Base-by-base conservation (phyloP, 1,140 invertebrate genomes). In the Hycleus phaleratus region DNA sequence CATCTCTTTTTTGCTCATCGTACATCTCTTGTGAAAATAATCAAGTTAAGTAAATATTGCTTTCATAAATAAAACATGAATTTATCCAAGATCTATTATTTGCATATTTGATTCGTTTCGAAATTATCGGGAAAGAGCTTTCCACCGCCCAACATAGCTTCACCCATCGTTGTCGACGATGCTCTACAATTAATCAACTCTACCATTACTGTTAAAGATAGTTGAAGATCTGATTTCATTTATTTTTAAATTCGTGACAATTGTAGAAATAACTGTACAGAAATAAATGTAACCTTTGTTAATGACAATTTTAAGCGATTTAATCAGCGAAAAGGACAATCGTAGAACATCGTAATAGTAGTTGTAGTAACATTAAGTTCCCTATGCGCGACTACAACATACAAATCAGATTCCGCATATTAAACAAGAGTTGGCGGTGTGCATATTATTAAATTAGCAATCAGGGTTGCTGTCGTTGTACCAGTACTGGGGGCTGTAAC, bases 361-460 rank as follows among this genome's bases (percentile, higher is more conserved):
- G 7, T 7, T 32, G 32, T 32, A 32, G 32, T 2, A 32, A 32
- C 7, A 32, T 32, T 47, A 47, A 52, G 42, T 53, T 53, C n/a
- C 24, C 49, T 38, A 45, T 45, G 43, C 42, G 51, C 44, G 46
- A 53, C 38, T 45, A 44, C 51, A 67, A 67, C 65, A 65, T 62
- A 65, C 64, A 66, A 68, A 66, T 65, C 63, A 60, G 64, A 66
- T 66, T 66, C 64, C 61, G 66, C 66, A 64, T 61, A 68, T 64
- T 66, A 65, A 67, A 66, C 68, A 67, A 64, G 66, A 68, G 65
- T 60, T 67, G 64, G 65, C 61, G 68, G 68, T 67, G 63, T 68
- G 65, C 64, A 67, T 69, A 67, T 68, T 70, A 70, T 70, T 70
- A 65, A 70, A 70, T 70, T 70, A 70, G 64, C 66, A 70, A 70